Evolutionary conservation across 2,113 vertebrate species (phyloP).

Genomic region (Bubalus kerabau): DNA sequence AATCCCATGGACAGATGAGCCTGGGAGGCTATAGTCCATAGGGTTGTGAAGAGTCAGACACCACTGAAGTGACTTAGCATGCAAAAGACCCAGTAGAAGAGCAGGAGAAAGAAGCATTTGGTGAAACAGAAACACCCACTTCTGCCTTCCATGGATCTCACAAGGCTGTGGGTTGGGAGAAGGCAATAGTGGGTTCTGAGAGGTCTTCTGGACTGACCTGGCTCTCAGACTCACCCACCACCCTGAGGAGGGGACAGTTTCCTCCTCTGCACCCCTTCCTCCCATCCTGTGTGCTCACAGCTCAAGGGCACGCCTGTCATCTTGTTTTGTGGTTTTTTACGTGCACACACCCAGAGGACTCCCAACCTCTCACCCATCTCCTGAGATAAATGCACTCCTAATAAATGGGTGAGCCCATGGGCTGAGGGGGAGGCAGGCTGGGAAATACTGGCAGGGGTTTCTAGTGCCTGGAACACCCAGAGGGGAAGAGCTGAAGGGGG

Average conservation of each 20-base stretch:
- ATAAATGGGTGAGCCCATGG: neutral
- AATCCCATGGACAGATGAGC: neutral
- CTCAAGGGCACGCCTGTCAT: neutral
- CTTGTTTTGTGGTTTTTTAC: neutral
- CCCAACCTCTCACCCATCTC: neutral
- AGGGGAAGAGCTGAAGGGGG: neutral
- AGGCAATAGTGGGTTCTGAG: neutral
- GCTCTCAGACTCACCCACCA: neutral
- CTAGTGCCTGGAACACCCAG: neutral
- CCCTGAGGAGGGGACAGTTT: neutral
- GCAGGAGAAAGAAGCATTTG: neutral
- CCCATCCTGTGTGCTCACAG: neutral
- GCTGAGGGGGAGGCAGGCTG: too few species aligned
- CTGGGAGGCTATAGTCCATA: neutral
- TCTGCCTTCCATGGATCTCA: neutral
- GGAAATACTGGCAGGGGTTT: neutral
- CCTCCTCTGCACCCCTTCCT: neutral
- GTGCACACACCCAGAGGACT: rapidly evolving
- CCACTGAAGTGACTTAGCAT: neutral
- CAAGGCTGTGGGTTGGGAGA: neutral
- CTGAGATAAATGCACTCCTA: neutral
- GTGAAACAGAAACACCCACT: neutral
- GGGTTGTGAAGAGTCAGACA: neutral
- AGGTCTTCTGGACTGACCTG: neutral
- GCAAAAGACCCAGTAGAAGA: neutral